Evolutionary conservation across 2,797 vertebrate genomes (phyloP), one percentile per base, ranked within the genome.

Genomic region (Microhierax caerulescens): DNA sequence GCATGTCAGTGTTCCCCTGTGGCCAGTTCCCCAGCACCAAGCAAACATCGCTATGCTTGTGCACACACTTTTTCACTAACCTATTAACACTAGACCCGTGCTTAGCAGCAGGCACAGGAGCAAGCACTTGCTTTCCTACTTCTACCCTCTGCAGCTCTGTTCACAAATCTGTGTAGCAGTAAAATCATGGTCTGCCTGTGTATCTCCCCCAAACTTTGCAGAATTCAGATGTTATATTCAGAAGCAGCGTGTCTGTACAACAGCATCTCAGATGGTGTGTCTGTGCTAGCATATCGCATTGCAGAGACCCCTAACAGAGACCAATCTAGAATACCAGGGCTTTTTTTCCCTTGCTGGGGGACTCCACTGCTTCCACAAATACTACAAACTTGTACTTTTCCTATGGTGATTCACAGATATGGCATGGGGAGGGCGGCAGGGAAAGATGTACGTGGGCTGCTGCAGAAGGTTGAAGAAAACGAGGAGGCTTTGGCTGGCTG

Each of bases 251-350:
- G 11, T 20, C 36, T 45, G 32, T 28, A 57, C 18, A 10, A 25
- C 24, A 50, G 34, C 30, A 24, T 37, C 34, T 48, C 64, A 25
- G 23, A 10, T 6, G 9, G 21, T 32, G 14, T 18, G 17, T 9
- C 43, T 39, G 5, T 15, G n/a, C n/a, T 30, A 64, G 12, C 53
- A 11, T 10, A 36, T 8, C 10, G 22, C 0, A 0, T 19, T 19
- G 34, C 34, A 56, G 27, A 73, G 30, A 32, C 8, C 8, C 10
- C 5, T 36, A 51, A n/a, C 24, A 76, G 34, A 53, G 6, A 51
- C 12, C n/a, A 53, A 7, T 7, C 28, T 37, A 37, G 18, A 54
- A 50, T 11, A 60, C 2, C 7, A 34, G 22, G 11, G 9, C 1
- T 0, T 10, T 48, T 48, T 60, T 48, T 48, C 2, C 30, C 3